These are phyloP conservation scores for Globicephala melas DNA, from an alignment of 2,113 vertebrate species.

Conservation along the genomic window DNA sequence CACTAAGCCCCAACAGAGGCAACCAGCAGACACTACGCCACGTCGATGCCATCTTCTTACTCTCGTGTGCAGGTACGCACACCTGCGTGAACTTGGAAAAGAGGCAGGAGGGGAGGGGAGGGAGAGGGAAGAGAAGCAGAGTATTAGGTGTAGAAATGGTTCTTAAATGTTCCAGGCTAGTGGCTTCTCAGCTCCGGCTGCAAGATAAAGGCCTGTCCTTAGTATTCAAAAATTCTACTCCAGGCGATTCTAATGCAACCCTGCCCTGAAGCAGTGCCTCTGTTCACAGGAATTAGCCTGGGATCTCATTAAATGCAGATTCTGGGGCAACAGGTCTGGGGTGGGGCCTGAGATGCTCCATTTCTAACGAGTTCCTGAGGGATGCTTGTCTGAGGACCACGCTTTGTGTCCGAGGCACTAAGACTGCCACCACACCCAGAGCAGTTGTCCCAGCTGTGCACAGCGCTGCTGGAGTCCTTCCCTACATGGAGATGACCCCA, in stretches of 20 bases:
- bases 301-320: not conserved
- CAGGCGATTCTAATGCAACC: not conserved
- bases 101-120: not conserved
- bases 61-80: not conserved
- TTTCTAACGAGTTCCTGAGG: not conserved
- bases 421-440: not conserved
- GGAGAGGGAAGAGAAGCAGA: not conserved
- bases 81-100: not conserved
- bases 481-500: not conserved
- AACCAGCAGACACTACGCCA: not conserved
- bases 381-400: not conserved
- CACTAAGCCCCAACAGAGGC: not conserved
- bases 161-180: not conserved
- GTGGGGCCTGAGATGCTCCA: not conserved
- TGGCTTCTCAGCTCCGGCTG: not conserved
- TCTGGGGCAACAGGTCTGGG: not conserved
- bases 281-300: rapidly evolving
- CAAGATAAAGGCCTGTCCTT: not conserved
- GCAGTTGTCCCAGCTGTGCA: not conserved
- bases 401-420: not conserved
- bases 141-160: not conserved
- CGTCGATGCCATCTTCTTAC: rapidly evolving
- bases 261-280: not conserved
- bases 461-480: not conserved
- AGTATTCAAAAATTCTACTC: not conserved